Base-by-base conservation (phyloP, 2,888 invertebrate genomes). In the Bruchidius siliquastri region DNA sequence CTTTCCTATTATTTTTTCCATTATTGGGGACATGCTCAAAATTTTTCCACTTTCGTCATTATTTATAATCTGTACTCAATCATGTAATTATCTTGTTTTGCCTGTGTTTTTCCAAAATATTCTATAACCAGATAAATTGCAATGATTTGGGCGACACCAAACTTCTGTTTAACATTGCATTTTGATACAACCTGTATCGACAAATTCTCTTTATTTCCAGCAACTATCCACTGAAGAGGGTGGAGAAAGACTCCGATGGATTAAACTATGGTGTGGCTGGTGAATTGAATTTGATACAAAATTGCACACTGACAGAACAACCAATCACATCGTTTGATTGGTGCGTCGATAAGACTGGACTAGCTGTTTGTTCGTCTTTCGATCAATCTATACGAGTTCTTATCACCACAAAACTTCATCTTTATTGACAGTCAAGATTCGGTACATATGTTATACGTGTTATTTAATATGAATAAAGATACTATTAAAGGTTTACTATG, bases 291-390 rank as follows among this genome's bases (percentile, higher is more conserved):
- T 89, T 94, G 72, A 85, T 97, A 8, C 96, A 97, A 85, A 95
- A 95, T 74, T 91, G 91, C 80, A 92, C 92, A 0, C 82, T 98
- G 72, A 94, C 96, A 21, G 89, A 93, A 4, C 98, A 98, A 84
- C 98, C 98, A 0, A 92, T 98, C 77, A 93, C 93, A 82, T 91
- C 94, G 13, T 92, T 96, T 79, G 96, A 97, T 83, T 98, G 98
- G 98, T 96, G 94, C 86, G 90, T 92, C 0, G 97, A 98, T 84
- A 97, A 97, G 84, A 87, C 91, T 69, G 98, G 98, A 0, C 88
- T 98, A 2, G 94, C 94, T 6, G 93, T 97, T 0, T 95, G 96
- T 82, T 94, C 96, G 0, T 90, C 97, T 0, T 97, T 98, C 85
- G 98, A 98, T 88, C 98, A 98, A 87, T 92, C 92, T 74, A 87